Evolutionary conservation across 1,140 invertebrate genomes (phyloP), one percentile per base, ranked within the genome.

Genomic region (Drosophila yakuba): DNA sequence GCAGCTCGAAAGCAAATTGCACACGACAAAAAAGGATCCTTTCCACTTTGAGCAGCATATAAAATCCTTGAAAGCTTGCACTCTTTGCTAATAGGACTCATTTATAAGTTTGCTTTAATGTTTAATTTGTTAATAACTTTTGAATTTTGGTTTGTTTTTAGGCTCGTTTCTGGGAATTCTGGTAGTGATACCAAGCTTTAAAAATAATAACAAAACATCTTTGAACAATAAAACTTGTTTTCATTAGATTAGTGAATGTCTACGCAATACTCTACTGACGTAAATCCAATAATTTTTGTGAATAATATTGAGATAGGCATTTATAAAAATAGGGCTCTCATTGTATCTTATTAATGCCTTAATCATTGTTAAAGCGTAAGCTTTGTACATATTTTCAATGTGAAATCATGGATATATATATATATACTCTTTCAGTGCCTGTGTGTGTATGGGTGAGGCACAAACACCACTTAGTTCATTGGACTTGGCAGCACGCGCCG

Each of bases 401-500:
- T 25, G 25, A 25, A 25, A 25, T 32, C 32, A 32, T 32, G 7
- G 32, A 32, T 1, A 17, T 17, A 52, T 48, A 1, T 20, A 17
- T 1, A 17, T 17, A 17, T 17, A 8, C n/a, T 20, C 67, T 64
- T 6, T 8, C 48, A 39, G 15, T 57, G 56, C 15, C 17, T 38
- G 12, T 52, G 11, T 47, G 11, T 50, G 17, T 38, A 4, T 68
- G 15, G 28, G 12, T 41, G 43, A 17, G 20, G 35, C 17, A 64
- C 63, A 41, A 36, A 67, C 41, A 63, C 32, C 78, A 72, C 79
- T 89, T 89, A 73, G 83, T 89, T 86, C 84, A 86, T 86, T 86
- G 83, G 84, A 83, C 79, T 69, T 61, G 63, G 74, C 72, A 59
- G 80, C 78, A 88, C 78, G 74, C 62, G 82, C 74, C 60, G 48